A percentile compares a stretch with the other conserved stretches of the same genome.
Evolutionary conservation across 2,113 vertebrate species (phyloP).

Genomic region (Zosterops pallidus): DNA sequence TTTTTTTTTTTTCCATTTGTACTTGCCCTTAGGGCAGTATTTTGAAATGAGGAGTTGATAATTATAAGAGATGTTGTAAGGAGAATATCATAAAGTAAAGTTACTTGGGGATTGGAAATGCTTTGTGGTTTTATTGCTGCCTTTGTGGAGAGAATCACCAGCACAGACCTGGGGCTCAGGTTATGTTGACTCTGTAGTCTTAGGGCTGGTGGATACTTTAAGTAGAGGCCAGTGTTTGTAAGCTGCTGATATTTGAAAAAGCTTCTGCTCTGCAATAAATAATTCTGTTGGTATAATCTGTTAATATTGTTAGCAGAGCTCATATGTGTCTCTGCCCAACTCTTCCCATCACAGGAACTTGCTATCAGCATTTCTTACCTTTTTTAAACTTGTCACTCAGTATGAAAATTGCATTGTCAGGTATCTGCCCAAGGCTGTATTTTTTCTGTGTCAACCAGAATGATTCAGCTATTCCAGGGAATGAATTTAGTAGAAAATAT

Average conservation of each 20-base stretch:
- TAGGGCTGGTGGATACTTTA: neutral
- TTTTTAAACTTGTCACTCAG: neutral
- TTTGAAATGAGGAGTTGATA: neutral
- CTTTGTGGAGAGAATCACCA: neutral
- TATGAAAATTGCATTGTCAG: neutral
- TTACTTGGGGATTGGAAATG: neutral
- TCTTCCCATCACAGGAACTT: neutral
- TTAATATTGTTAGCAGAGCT: neutral
- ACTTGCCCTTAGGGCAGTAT: neutral
- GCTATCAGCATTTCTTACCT: neutral
- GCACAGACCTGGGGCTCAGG: neutral
- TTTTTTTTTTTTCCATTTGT: neutral
- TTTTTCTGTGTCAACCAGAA: neutral
- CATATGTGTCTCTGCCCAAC: neutral
- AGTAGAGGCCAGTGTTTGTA: neutral
- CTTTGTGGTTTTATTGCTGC: neutral
- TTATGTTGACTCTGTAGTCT: neutral
- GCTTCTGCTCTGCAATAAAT: neutral
- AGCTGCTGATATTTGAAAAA: neutral
- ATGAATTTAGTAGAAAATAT: neutral
- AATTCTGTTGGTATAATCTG: neutral
- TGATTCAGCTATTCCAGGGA: conserved; percentile 6
- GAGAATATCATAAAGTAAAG: neutral
- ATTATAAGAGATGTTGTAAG: neutral
- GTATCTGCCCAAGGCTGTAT: neutral